Evolutionary conservation across 2,797 vertebrate genomes (phyloP).

Genomic region (Trichosurus vulpecula): DNA sequence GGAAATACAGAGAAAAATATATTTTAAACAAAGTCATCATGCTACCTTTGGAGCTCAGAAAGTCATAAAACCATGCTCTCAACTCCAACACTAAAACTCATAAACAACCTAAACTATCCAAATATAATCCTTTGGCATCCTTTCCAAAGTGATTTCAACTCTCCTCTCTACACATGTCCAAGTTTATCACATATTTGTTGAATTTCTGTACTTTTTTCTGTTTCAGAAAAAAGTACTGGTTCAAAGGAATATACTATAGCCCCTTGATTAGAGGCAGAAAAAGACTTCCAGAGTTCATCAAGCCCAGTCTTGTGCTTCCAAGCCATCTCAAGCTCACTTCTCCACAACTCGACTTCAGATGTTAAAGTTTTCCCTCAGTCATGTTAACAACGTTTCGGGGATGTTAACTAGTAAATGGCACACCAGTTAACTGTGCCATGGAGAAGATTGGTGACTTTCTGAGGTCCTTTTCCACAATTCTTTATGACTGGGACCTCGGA

Average conservation of each 20-base stretch:
- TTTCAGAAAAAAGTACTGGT: conserved; percentile 54
- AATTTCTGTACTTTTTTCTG: background rate
- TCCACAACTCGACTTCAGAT: background rate
- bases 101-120: conserved; percentile 60
- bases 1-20: background rate
- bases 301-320: background rate
- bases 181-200: conserved; percentile 65
- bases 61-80: conserved; percentile 72
- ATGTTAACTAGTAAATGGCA: background rate
- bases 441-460: conserved; percentile 23
- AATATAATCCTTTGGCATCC: conserved; percentile 57
- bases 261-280: background rate
- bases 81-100: conserved; percentile 67
- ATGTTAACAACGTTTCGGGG: background rate
- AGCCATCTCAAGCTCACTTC: background rate
- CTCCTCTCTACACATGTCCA: conserved; percentile 54
- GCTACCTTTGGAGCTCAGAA: conserved; percentile 70
- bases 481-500: conserved; percentile 26
- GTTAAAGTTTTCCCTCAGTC: background rate
- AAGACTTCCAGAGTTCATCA: conserved; percentile 18
- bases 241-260: conserved; percentile 56
- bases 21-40: conserved; percentile 63
- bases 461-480: conserved; percentile 8
- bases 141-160: conserved; percentile 67
- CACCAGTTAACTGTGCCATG: conserved; percentile 23